Evolutionary conservation across 2,888 invertebrate genomes (phyloP), one percentile per base, ranked within the genome.

Genomic region (Prosopocoilus inquinatus): DNA sequence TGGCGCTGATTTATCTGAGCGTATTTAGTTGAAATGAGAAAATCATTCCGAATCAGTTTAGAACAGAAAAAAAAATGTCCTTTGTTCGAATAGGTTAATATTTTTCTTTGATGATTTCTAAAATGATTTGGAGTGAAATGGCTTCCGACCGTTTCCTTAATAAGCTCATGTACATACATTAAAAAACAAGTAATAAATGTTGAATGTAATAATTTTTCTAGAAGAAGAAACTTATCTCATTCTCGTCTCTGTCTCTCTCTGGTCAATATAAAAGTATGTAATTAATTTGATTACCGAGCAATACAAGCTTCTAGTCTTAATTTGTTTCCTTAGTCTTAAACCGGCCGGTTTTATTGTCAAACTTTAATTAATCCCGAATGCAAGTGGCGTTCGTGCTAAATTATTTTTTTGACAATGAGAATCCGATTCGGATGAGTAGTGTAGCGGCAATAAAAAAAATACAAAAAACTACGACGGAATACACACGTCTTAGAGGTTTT

Each of bases 401-500:
- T 1, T 20, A 39, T 41, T 11, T 36, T 11, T 12, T n/a, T 36
- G 36, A 36, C 15, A 9, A 46, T 20, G 15, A 32, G 16, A 45
- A 16, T 36, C 35, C n/a, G 43, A 52, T 46, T 52, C 45, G 47
- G 50, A 51, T 41, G 51, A 53, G 57, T 63, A 63, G 63, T 63
- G 61, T 63, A 63, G 63, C 57, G 63, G 61, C 63, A 63, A 63
- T 63, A 63, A 63, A 48, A 20, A 49, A 15, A 34, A 50, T 44
- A 15, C 20, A 51, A n/a, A n/a, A n/a, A n/a, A n/a, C n/a, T n/a
- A n/a, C 1, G 20, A 28, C 20, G 20, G 7, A 28, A 7, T 28
- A 28, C 20, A 28, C 20, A 28, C 20, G 20, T 28, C 20, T 28
- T 28, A 28, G 20, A 28, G 20, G 20, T 28, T 28, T 28, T 28